A percentile compares a stretch with the other conserved stretches of the same genome.
Conservation (phyloP, 1,140 invertebrate genomes). For the Drosophila willistoni region DNA sequence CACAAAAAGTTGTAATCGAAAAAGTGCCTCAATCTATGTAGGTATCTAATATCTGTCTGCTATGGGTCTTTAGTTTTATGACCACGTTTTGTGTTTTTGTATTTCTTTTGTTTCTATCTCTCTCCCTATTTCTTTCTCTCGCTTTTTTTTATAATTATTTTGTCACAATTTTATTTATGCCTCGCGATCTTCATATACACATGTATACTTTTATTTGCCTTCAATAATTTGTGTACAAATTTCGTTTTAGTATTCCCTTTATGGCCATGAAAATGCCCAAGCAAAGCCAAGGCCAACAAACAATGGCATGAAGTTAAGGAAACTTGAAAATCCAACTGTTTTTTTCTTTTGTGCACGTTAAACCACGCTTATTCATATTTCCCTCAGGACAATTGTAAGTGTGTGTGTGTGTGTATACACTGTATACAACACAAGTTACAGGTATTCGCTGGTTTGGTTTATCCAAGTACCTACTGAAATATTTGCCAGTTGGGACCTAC, state of each 20-base stretch:
- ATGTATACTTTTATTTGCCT: conserved; percentile 48
- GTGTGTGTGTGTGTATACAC: conserved; percentile 16
- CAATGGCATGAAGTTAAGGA: conserved; percentile 41
- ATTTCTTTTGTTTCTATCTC: neutral
- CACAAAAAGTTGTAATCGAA: conserved; percentile 74
- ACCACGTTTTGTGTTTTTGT: conserved; percentile 30
- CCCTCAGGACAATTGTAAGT: conserved; percentile 63
- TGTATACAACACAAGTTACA: neutral
- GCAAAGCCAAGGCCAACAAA: conserved; percentile 31
- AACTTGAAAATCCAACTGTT: conserved; percentile 36
- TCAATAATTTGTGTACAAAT: conserved; percentile 78
- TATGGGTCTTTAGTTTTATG: conserved; percentile 50
- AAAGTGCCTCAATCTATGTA: conserved; percentile 39
- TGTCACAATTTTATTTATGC: conserved; percentile 63
- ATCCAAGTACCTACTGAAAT: neutral
- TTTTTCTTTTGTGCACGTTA: conserved; percentile 40
- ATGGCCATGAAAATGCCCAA: conserved; percentile 69
- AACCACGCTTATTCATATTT: conserved; percentile 71
- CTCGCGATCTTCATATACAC: conserved; percentile 21
- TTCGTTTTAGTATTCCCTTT: conserved; percentile 59
- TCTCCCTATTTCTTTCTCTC: neutral
- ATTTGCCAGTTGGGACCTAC: neutral
- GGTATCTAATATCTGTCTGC: conserved; percentile 30
- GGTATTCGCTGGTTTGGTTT: neutral
- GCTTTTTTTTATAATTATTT: conserved; percentile 70